These are phyloP conservation scores for Adelphocoris suturalis DNA, from an alignment of 2,888 invertebrate species.

Conservation along the genomic window DNA sequence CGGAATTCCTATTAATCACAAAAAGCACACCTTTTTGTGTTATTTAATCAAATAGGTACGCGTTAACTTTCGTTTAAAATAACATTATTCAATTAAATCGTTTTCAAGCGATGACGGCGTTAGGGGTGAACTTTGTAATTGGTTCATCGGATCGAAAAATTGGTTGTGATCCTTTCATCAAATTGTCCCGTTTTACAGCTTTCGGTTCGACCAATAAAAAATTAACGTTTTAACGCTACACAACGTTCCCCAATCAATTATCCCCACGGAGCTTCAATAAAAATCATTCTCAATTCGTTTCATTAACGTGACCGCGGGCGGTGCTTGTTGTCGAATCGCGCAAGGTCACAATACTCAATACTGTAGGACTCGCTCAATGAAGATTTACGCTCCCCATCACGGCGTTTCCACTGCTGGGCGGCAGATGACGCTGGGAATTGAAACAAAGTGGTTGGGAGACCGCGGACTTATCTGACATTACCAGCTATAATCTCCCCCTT, in stretches of 20 bases:
- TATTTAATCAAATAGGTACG: too few relatives aligned
- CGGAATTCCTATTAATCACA: too few relatives aligned
- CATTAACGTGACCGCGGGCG: conserved; percentile 20
- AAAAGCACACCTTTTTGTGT: too few relatives aligned
- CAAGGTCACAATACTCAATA: conserved; percentile 16
- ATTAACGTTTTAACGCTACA: background rate
- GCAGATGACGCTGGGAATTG: conserved; percentile 36
- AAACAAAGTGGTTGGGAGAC: background rate
- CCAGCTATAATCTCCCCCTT: background rate
- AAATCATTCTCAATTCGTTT: conserved; percentile 31
- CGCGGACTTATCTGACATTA: conserved; percentile 18
- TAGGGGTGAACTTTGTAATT: too few relatives aligned
- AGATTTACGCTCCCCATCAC: conserved; percentile 35
- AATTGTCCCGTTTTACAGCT: background rate
- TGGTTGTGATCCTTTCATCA: too few relatives aligned
- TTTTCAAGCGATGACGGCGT: too few relatives aligned
- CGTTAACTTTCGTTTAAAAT: too few relatives aligned
- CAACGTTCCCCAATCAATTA: background rate
- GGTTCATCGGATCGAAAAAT: too few relatives aligned
- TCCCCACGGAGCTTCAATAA: background rate
- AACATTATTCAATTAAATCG: too few relatives aligned
- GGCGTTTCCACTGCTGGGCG: conserved; percentile 2
- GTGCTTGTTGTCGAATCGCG: conserved; percentile 30
- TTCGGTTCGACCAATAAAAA: background rate
- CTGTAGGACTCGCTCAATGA: background rate